Conservation (phyloP, 2,113 vertebrate species). For the Amphiprion percula region DNA sequence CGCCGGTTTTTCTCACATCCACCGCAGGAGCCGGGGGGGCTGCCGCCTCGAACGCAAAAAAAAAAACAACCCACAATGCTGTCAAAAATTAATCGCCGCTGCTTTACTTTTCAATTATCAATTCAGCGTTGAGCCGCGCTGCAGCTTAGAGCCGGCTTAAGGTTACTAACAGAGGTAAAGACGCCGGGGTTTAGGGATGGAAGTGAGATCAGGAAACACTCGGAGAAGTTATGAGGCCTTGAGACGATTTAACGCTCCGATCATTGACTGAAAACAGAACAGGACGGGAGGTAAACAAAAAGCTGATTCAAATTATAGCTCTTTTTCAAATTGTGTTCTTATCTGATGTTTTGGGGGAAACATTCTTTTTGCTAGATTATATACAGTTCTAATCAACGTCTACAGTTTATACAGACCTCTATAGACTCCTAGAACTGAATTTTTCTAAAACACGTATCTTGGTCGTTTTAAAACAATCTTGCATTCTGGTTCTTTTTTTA, state of each 20-base stretch:
- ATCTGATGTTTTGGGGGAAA: no score
- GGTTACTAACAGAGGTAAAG: conserved; percentile 77
- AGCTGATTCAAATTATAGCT: no score
- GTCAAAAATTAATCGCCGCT: conserved; percentile 76
- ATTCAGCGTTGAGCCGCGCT: conserved; percentile 61
- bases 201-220: conserved; percentile 47
- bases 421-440: no score
- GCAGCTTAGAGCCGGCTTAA: conserved; percentile 79
- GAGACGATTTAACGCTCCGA: not conserved
- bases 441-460: no score
- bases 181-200: conserved; percentile 47
- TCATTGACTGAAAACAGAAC: not conserved
- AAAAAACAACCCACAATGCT: conserved; percentile 47
- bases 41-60: conserved; percentile 16
- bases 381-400: no score
- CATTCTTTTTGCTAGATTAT: no score
- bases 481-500: no score
- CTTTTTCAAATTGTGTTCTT: no score
- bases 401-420: no score
- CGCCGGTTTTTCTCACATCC: conserved; percentile 71
- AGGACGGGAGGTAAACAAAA: no score
- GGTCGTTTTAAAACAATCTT: no score
- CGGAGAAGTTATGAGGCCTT: conserved; percentile 19
- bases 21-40: conserved; percentile 33
- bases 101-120: conserved; percentile 81